Percentiles rank a stretch among this genome's conserved stretches.
phyloP scores from a whole-genome alignment of 2,797 vertebrate species.

The Halcyon chelicuti region DNA sequence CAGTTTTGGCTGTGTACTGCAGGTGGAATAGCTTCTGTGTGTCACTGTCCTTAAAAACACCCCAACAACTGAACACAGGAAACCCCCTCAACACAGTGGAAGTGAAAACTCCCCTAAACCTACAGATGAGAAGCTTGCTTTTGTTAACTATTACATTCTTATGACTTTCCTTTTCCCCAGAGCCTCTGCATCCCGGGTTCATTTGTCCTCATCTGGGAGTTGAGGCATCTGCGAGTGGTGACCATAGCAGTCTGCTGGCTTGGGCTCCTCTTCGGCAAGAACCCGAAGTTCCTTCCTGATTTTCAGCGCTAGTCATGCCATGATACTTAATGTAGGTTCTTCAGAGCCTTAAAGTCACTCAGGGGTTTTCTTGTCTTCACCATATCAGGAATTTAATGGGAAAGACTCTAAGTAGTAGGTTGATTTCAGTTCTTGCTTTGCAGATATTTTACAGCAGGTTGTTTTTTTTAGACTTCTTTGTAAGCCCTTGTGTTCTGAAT shows the following conservation, averaged over 20 bases:
- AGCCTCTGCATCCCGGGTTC: not conserved
- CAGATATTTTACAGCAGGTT: not conserved
- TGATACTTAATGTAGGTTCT: not conserved
- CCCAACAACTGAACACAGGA: not conserved
- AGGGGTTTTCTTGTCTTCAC: not conserved
- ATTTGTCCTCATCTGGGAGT: not conserved
- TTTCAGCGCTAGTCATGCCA: not conserved
- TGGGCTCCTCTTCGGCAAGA: not conserved
- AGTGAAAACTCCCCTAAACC: not conserved
- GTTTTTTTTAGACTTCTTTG: not conserved
- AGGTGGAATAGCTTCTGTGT: slow-evolving; percentile 1
- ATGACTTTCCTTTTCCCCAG: not conserved
- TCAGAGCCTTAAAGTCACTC: not conserved
- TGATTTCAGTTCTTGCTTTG: not conserved
- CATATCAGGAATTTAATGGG: not conserved
- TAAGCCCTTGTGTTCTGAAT: not conserved
- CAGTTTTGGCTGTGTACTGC: not conserved
- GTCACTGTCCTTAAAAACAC: not conserved
- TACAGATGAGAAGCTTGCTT: not conserved
- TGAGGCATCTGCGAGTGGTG: not conserved
- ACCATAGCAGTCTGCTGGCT: not conserved
- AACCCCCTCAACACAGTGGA: not conserved
- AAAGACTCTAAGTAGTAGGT: not conserved
- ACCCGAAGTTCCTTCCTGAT: not conserved
- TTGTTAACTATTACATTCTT: not conserved